Base-by-base conservation (phyloP, 92 coral and sea anemone genomes). In the Epizoanthus illoricatus region DNA sequence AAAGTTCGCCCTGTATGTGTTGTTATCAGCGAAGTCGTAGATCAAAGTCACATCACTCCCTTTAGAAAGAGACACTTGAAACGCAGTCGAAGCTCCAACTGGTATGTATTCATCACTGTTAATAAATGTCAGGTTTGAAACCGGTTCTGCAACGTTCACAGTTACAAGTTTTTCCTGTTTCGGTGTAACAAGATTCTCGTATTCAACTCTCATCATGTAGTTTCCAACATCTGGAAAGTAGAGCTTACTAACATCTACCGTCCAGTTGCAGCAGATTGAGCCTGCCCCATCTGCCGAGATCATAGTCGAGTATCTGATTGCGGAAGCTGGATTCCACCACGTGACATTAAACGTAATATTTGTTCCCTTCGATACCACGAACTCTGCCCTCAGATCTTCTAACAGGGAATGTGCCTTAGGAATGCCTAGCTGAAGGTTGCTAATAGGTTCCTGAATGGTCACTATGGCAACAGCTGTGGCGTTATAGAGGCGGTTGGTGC, bases 401-500 rank as follows among this genome's bases (percentile, higher is more conserved):
- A 85, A 84, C 12, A 76, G 57, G 5, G 88, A 81, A 18, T 91
- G 94, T 1, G 85, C 92, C 12, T 75, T 28, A 15, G 95, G 93
- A 11, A 83, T 84, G 13, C 76, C 59, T 2, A 94, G 63, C 4
- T 23, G 12, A 15, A 89, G 63, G 9, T 80, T 85, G 13, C 71
- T 85, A 13, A 94, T 88, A 21, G 92, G 94, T 55, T 89, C 92
- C 58, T 86, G 91, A 0, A 92, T 94, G 58, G 82, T 62, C 4
- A 92, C 87, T 16, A 41, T 64, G 19, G 89, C 74, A 9, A 58
- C 41, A 3, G 72, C 84, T 3, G 78, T 73, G 36, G 81, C 85
- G 60, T 85, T 79, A 65, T 94, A 90, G 64, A 94, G 88, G 41
- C 98, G 90, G 80, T 94, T 94, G 56, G 81, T 80, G 73, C 98